A percentile compares a stretch with the other conserved stretches of the same genome.
Conservation (phyloP, 2,888 invertebrate species). For the Brenthis hecate region DNA sequence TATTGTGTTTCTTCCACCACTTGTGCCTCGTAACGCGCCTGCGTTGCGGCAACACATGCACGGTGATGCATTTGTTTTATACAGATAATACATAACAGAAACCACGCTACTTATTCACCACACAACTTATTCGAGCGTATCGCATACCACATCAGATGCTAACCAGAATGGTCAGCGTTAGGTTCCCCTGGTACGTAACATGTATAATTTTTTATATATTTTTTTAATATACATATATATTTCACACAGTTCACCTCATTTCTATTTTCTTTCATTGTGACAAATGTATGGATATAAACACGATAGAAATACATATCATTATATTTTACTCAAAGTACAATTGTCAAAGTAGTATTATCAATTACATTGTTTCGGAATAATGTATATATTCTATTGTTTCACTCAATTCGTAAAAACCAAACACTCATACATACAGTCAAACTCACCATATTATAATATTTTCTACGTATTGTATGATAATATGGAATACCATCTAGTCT, state of each 20-base stretch:
- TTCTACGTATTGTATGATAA: conserved; percentile 13
- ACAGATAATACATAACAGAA: conserved; percentile 16
- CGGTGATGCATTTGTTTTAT: conserved; percentile 15
- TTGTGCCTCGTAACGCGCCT: conserved; percentile 4
- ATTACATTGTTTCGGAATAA: neutral
- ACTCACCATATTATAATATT: neutral
- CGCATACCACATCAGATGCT: conserved; percentile 13
- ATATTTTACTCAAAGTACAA: too few species aligned
- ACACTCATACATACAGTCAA: neutral
- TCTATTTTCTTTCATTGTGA: too few species aligned
- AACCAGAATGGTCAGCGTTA: conserved; percentile 1
- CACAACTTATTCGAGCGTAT: conserved; percentile 3
- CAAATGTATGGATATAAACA: too few species aligned
- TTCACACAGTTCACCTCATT: too few species aligned
- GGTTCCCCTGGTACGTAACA: neutral
- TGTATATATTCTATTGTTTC: conserved; percentile 12
- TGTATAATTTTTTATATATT: neutral
- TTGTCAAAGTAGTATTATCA: too few species aligned
- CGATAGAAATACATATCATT: too few species aligned
- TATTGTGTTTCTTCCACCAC: conserved; percentile 13
- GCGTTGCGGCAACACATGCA: neutral
- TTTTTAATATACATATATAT: too few species aligned
- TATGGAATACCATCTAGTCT: conserved; percentile 1
- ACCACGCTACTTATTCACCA: conserved; percentile 7
- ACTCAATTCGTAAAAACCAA: neutral